Evolutionary conservation across 2,888 invertebrate species (phyloP).

Genomic region (Heliconius aoede): DNA sequence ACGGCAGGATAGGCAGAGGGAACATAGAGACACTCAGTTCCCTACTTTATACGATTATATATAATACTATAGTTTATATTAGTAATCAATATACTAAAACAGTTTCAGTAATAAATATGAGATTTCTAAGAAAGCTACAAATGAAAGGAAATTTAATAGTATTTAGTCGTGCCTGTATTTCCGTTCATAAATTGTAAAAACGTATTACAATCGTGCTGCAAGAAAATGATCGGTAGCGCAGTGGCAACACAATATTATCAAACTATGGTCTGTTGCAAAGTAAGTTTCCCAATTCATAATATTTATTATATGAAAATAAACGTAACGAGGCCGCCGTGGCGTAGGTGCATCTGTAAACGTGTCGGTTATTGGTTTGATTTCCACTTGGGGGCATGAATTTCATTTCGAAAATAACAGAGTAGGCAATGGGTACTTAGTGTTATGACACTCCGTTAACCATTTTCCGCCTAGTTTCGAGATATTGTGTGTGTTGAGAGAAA

Average conservation of each 20-base stretch:
- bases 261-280: not conserved
- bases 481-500: too few species aligned
- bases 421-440: too few species aligned
- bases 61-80: too few species aligned
- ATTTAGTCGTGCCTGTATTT: constrained; percentile 35
- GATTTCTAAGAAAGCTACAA: constrained; percentile 29
- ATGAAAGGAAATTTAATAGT: constrained; percentile 32
- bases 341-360: not conserved
- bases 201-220: constrained; percentile 8
- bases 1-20: too few species aligned
- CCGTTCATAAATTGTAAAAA: constrained; percentile 39
- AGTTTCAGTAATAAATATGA: not conserved
- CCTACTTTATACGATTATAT: too few species aligned
- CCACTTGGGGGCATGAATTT: rapidly evolving
- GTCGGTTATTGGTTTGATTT: not conserved
- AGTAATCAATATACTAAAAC: not conserved
- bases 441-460: too few species aligned
- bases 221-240: constrained; percentile 15
- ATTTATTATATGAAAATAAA: not conserved
- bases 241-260: not conserved
- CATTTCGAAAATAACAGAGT: too few species aligned
- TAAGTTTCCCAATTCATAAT: not conserved
- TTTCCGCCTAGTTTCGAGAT: too few species aligned
- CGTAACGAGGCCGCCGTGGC: not conserved
- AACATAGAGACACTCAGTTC: too few species aligned